A percentile compares a stretch with the other conserved stretches of the same genome.
These are phyloP conservation scores for Phortica magna DNA, from an alignment of 2,888 invertebrate genomes.

Conservation along the genomic window DNA sequence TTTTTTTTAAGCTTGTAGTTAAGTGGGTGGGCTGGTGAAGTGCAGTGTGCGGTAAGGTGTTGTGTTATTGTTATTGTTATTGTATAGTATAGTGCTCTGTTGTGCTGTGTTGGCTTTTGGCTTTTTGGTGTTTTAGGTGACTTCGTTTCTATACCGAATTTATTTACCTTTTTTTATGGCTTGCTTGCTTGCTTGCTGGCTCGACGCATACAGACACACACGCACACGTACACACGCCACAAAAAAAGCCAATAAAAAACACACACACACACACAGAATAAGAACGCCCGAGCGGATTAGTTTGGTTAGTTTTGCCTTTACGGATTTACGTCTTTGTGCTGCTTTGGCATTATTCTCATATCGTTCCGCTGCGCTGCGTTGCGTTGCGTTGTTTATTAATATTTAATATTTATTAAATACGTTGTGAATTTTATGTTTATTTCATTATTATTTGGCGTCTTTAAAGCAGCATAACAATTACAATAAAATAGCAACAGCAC, in stretches of 20 bases:
- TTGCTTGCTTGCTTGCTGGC: neutral
- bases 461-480: slow-evolving; percentile 59
- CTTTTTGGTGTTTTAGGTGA: neutral
- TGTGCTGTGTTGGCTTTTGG: neutral
- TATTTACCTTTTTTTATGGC: slow-evolving; percentile 32
- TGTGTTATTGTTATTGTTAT: no score
- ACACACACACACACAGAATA: neutral
- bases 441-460: neutral
- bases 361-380: neutral
- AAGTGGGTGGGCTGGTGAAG: no score
- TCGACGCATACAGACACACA: neutral
- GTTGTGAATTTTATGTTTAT: slow-evolving; percentile 26
- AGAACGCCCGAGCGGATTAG: slow-evolving; percentile 1
- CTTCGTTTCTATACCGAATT: slow-evolving; percentile 18
- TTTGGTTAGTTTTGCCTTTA: slow-evolving; percentile 25
- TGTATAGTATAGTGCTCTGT: neutral
- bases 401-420: neutral
- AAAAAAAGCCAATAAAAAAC: slow-evolving; percentile 27
- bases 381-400: slow-evolving; percentile 15
- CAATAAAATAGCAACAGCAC: slow-evolving; percentile 64
- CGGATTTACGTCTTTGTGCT: neutral
- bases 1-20: no score
- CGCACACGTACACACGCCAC: slow-evolving; percentile 20
- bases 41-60: no score
- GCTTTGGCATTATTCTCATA: neutral